A percentile compares a stretch with the other conserved stretches of the same genome.
Conservation (phyloP, 2,113 vertebrate genomes). For the Nyctibius bracteatus region DNA sequence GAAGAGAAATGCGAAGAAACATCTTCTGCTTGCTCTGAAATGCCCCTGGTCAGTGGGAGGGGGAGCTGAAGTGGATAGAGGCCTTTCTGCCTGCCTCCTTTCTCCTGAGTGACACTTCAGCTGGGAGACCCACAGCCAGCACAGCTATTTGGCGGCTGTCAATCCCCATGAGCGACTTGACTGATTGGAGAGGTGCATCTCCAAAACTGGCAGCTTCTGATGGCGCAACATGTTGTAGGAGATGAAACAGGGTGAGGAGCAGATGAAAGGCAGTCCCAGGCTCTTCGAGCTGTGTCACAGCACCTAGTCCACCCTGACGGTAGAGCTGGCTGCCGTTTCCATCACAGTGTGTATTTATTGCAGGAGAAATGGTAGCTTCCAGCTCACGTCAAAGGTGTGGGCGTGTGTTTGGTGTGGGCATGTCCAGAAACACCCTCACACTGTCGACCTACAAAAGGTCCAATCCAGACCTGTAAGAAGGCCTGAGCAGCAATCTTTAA, state of each 20-base stretch:
- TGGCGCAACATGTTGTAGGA: rapidly evolving
- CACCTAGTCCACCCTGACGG: neutral
- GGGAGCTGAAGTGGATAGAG: neutral
- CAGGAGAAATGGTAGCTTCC: neutral
- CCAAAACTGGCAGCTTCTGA: neutral
- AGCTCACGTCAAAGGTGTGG: neutral
- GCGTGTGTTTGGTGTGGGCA: too few relatives aligned
- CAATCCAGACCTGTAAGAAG: neutral
- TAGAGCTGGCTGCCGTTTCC: neutral
- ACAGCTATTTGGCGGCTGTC: rapidly evolving
- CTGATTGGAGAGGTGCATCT: neutral
- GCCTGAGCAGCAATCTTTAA: neutral
- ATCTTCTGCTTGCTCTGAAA: neutral
- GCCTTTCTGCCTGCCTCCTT: neutral
- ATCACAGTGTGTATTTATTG: neutral
- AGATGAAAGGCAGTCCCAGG: neutral
- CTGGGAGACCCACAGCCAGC: neutral
- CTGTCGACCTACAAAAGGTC: neutral
- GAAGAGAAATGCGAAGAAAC: neutral
- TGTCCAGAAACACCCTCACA: neutral
- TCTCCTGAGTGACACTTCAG: neutral
- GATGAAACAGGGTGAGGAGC: neutral
- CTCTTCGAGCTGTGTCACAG: neutral
- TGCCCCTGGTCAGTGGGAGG: too few relatives aligned
- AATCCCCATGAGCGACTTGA: rapidly evolving